Conservation (phyloP, 2,888 invertebrate genomes). For the Lymantria monacha region DNA sequence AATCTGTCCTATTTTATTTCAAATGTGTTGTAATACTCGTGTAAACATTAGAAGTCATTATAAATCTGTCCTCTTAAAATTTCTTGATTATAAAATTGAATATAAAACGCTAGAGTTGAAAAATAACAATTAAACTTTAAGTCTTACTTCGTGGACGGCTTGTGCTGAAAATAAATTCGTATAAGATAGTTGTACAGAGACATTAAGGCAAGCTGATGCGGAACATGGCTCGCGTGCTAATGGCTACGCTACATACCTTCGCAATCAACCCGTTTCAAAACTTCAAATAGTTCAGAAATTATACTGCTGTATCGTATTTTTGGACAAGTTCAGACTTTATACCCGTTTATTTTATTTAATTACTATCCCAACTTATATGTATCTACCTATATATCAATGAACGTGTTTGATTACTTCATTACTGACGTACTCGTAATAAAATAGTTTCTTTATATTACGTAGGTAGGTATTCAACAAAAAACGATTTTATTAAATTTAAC, state of each 20-base stretch:
- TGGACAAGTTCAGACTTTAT: neutral
- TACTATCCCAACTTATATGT: too few relatives aligned
- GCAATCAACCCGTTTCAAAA: slow-evolving; percentile 4
- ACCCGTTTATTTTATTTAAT: too few relatives aligned
- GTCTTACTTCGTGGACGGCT: slow-evolving; percentile 16
- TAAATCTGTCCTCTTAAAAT: too few relatives aligned
- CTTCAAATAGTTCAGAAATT: neutral
- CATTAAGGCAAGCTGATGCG: slow-evolving; percentile 48
- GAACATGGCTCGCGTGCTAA: slow-evolving; percentile 38
- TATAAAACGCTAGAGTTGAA: slow-evolving; percentile 10
- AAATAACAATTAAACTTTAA: slow-evolving; percentile 18
- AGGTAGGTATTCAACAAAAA: too few relatives aligned
- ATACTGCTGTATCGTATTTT: neutral
- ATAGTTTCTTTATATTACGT: too few relatives aligned
- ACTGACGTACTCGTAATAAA: too few relatives aligned
- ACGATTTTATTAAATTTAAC: too few relatives aligned
- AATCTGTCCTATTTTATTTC: too few relatives aligned
- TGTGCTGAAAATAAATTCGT: slow-evolving; percentile 38
- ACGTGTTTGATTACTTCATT: too few relatives aligned
- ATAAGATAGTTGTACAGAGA: slow-evolving; percentile 38
- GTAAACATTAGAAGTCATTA: too few relatives aligned
- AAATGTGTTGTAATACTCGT: too few relatives aligned
- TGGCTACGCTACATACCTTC: slow-evolving; percentile 20
- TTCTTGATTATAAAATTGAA: neutral
- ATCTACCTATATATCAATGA: too few relatives aligned